Conservation (phyloP, 2,797 vertebrate species). For the Falco naumanni region DNA sequence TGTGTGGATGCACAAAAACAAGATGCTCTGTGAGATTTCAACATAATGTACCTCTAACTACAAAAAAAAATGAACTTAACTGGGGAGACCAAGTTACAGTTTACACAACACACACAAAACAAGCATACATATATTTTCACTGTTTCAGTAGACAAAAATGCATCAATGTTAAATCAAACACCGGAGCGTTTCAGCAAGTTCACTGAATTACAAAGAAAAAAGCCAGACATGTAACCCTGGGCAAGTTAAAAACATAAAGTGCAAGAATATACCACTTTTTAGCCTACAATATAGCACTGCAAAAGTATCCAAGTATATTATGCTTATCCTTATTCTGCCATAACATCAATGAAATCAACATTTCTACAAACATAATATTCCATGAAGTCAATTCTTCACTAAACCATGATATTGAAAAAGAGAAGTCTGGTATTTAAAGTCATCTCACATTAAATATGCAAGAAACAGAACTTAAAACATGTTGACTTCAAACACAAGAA, state of each 20-base stretch:
- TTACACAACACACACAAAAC: neutral
- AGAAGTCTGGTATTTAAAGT: neutral
- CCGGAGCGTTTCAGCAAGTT: neutral
- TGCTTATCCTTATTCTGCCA: neutral
- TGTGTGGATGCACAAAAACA: slow-evolving; percentile 83
- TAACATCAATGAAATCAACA: neutral
- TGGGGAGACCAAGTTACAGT: neutral
- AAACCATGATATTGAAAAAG: neutral
- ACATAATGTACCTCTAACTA: slow-evolving; percentile 50
- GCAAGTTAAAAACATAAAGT: neutral
- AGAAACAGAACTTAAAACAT: neutral
- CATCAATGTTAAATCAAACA: neutral
- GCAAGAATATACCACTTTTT: neutral
- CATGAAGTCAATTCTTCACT: neutral
- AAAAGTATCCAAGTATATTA: neutral
- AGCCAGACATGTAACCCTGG: neutral
- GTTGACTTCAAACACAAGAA: neutral
- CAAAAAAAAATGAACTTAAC: slow-evolving; percentile 53
- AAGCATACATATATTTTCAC: neutral
- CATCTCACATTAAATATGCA: neutral
- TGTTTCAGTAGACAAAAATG: neutral
- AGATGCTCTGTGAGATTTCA: slow-evolving; percentile 81
- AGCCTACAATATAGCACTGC: neutral
- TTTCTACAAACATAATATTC: neutral
- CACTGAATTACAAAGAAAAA: neutral